Evolutionary conservation across 2,113 vertebrate genomes (phyloP).

Genomic region (Cyrtonyx montezumae): DNA sequence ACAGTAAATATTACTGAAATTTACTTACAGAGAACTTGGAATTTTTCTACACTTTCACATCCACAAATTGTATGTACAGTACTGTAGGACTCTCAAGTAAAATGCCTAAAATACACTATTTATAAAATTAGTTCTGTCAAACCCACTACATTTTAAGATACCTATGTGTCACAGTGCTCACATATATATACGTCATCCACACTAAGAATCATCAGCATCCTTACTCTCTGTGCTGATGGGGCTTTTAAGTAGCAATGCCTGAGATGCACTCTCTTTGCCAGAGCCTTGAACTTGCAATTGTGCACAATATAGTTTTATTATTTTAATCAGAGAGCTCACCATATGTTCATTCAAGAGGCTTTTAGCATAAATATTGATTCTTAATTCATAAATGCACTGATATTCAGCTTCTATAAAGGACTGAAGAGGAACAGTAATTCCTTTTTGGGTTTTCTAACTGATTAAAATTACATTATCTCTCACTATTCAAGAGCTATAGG

Average conservation of each 20-base stretch:
- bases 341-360: background rate
- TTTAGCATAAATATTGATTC: background rate
- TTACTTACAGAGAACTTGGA: background rate
- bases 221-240: background rate
- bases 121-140: background rate
- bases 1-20: background rate
- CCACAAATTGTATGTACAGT: background rate
- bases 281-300: background rate
- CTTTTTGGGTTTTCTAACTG: background rate
- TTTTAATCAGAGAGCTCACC: background rate
- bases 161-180: background rate
- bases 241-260: background rate
- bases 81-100: background rate
- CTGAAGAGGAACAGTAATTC: background rate
- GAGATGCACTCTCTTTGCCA: background rate
- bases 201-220: background rate
- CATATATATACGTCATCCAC: too few species aligned
- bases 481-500: background rate
- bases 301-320: background rate
- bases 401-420: background rate
- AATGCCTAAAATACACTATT: background rate
- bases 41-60: background rate
- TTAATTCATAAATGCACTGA: background rate
- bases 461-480: background rate
- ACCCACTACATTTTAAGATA: background rate